phyloP scores from a whole-genome alignment of 2,113 vertebrate species.

The Plectropomus leopardus region DNA sequence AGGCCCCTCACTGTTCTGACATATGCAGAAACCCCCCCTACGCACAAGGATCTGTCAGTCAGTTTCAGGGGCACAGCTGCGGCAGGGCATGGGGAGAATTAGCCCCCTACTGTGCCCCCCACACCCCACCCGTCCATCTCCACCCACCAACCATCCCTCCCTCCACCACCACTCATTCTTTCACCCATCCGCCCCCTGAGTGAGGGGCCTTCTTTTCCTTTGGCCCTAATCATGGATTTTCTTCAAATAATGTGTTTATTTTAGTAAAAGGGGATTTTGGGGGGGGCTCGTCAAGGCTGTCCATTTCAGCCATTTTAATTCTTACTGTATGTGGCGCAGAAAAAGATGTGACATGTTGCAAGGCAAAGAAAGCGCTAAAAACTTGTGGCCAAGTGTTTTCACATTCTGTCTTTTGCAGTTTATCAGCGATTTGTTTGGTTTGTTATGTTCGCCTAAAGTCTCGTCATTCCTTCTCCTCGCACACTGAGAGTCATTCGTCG shows the following conservation, averaged over 20 bases:
- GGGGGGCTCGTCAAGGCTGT: constrained; percentile 71
- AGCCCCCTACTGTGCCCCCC: constrained; percentile 94
- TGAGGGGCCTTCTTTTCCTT: constrained; percentile 83
- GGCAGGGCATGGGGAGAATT: constrained; percentile 94
- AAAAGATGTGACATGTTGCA: constrained; percentile 18
- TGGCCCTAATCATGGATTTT: constrained; percentile 92
- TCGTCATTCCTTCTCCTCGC: neutral
- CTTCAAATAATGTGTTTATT: constrained; percentile 91
- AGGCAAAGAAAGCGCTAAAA: neutral
- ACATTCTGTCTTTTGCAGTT: constrained; percentile 8
- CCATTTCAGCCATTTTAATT: constrained; percentile 44
- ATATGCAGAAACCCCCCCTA: constrained; percentile 76
- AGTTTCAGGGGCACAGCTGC: constrained; percentile 95
- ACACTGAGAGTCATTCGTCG: neutral
- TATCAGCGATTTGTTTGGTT: constrained; percentile 15
- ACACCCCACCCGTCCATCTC: constrained; percentile 89
- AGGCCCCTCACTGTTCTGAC: constrained; percentile 75
- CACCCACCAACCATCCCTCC: constrained; percentile 88
- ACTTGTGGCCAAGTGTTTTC: constrained; percentile 12
- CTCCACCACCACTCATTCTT: constrained; percentile 80
- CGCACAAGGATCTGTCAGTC: constrained; percentile 90
- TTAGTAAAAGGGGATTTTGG: constrained; percentile 87
- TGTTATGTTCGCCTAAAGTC: neutral
- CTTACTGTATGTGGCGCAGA: constrained; percentile 31
- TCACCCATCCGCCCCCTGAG: constrained; percentile 67